These are phyloP conservation scores for Danionella dracula DNA, from an alignment of 2,797 vertebrate species.

Conservation along the genomic window DNA sequence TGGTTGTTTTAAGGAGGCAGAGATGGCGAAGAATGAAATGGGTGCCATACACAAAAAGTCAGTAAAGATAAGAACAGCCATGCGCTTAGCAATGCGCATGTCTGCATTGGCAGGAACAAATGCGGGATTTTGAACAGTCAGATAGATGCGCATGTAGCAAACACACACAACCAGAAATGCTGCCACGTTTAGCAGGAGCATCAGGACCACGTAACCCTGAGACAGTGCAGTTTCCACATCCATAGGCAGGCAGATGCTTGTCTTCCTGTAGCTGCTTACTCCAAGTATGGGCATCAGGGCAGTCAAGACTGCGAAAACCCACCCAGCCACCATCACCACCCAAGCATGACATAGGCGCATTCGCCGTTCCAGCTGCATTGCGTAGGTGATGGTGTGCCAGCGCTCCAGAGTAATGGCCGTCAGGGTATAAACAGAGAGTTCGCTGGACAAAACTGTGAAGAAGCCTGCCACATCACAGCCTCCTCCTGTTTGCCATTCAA, in stretches of 20 bases:
- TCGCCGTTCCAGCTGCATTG: slow-evolving; percentile 84
- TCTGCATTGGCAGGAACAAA: slow-evolving; percentile 77
- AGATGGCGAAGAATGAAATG: slow-evolving; percentile 94
- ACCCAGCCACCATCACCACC: slow-evolving; percentile 78
- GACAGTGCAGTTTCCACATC: slow-evolving; percentile 79
- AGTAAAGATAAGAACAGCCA: slow-evolving; percentile 95
- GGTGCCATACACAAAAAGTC: slow-evolving; percentile 97
- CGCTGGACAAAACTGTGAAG: slow-evolving; percentile 92
- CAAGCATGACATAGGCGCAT: slow-evolving; percentile 81
- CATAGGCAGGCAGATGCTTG: slow-evolving; percentile 98
- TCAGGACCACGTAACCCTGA: slow-evolving; percentile 80
- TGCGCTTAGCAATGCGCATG: slow-evolving; percentile 86
- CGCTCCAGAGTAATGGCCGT: slow-evolving; percentile 90
- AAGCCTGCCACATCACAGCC: slow-evolving; percentile 88
- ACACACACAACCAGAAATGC: slow-evolving; percentile 84
- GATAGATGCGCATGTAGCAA: slow-evolving; percentile 90
- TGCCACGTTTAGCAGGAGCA: slow-evolving; percentile 85
- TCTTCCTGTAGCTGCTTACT: slow-evolving; percentile 93
- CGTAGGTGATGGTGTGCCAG: slow-evolving; percentile 95
- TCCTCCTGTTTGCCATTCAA: slow-evolving; percentile 88
- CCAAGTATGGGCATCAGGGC: slow-evolving; percentile 84
- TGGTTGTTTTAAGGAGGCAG: slow-evolving; percentile 86
- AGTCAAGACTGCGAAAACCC: slow-evolving; percentile 78
- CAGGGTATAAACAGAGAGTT: slow-evolving; percentile 90
- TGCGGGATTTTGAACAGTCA: slow-evolving; percentile 83